These are phyloP conservation scores for Acronicta leporina DNA, from an alignment of 2,888 invertebrate genomes.

Conservation along the genomic window DNA sequence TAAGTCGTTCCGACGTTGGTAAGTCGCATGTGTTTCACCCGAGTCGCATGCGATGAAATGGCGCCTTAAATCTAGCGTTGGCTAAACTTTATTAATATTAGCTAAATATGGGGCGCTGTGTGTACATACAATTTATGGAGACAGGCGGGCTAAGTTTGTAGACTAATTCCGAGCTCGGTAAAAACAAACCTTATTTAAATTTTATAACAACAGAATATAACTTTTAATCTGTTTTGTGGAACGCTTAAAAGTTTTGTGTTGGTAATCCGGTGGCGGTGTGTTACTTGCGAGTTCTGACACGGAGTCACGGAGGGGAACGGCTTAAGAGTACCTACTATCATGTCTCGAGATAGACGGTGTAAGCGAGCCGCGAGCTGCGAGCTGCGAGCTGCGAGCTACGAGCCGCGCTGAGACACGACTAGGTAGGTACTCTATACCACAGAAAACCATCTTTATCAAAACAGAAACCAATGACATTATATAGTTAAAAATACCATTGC, in stretches of 20 bases:
- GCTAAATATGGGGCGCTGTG: constrained; percentile 25
- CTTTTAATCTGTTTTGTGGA: constrained; percentile 32
- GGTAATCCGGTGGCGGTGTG: constrained; percentile 24
- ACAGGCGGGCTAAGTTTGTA: constrained; percentile 26
- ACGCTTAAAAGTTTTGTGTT: constrained; percentile 30
- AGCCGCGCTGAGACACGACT: no score
- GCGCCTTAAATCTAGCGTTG: constrained; percentile 29
- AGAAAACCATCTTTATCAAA: no score
- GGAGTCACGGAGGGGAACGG: constrained; percentile 13
- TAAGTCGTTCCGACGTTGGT: neutral
- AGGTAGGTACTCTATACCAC: no score
- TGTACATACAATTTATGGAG: constrained; percentile 13
- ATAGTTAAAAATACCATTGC: no score
- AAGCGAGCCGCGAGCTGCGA: neutral
- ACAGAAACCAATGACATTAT: no score
- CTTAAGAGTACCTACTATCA: neutral
- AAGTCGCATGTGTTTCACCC: constrained; percentile 15
- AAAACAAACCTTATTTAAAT: constrained; percentile 36
- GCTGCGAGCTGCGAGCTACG: no score
- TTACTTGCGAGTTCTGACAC: constrained; percentile 30
- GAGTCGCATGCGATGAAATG: constrained; percentile 32
- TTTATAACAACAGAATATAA: constrained; percentile 32
- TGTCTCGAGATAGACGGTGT: constrained; percentile 2
- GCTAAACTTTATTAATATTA: constrained; percentile 37
- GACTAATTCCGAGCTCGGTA: constrained; percentile 29